These are phyloP conservation scores for Rhodeus uyekii DNA, from an alignment of 2,797 vertebrate genomes.

Conservation along the genomic window DNA sequence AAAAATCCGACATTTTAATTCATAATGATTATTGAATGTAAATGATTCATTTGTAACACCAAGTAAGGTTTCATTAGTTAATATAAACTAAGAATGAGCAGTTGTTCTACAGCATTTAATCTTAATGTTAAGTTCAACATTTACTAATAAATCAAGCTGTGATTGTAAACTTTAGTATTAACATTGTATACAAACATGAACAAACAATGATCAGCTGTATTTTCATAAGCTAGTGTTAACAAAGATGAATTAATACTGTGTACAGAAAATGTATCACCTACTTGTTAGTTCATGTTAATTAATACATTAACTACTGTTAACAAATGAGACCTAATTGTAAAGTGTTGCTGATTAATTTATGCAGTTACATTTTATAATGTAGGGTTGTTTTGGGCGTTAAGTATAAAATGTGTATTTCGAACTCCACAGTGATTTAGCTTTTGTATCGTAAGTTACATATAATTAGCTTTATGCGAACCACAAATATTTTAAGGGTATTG, in stretches of 20 bases:
- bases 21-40: neutral
- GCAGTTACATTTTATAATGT: neutral
- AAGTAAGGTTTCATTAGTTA: neutral
- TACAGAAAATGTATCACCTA: neutral
- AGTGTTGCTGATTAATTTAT: neutral
- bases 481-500: fast-evolving
- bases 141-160: too few relatives aligned
- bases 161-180: too few relatives aligned
- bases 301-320: neutral
- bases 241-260: neutral
- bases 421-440: neutral
- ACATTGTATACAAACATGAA: neutral
- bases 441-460: neutral
- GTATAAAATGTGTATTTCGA: neutral
- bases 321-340: neutral
- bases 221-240: neutral
- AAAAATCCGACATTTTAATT: too few relatives aligned
- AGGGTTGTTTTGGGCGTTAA: neutral
- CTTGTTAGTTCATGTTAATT: neutral
- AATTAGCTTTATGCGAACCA: neutral
- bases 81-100: neutral
- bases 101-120: too few relatives aligned
- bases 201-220: neutral
- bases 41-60: neutral
- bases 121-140: too few relatives aligned